phyloP scores from a whole-genome alignment of 2,113 vertebrate genomes.

The Solea senegalensis region DNA sequence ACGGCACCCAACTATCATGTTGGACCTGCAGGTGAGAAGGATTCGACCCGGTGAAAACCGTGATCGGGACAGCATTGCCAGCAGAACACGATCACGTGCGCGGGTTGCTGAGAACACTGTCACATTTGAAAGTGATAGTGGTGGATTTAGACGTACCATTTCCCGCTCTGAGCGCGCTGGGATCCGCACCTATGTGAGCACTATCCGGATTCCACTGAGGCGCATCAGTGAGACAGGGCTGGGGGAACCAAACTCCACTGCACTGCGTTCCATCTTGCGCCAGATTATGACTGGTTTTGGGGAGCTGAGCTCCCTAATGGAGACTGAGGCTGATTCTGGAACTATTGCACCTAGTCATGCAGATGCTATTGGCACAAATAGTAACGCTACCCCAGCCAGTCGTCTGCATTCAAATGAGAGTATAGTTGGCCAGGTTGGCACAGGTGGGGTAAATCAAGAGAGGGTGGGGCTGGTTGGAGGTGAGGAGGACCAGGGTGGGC shows the following conservation, averaged over 20 bases:
- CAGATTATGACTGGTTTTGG: constrained; percentile 96
- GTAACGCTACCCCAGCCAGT: constrained; percentile 40
- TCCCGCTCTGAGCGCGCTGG: constrained; percentile 90
- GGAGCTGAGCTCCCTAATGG: constrained; percentile 93
- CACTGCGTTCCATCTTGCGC: constrained; percentile 90
- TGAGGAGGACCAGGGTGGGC: constrained; percentile 70
- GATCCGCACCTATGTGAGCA: constrained; percentile 92
- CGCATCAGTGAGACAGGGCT: constrained; percentile 90
- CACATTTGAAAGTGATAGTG: constrained; percentile 91
- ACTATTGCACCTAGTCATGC: constrained; percentile 62
- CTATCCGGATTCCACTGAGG: constrained; percentile 90
- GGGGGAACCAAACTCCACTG: constrained; percentile 89
- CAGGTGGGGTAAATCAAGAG: constrained; percentile 50
- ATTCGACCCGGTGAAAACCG: constrained; percentile 91
- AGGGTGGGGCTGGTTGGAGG: constrained; percentile 53
- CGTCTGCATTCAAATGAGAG: constrained; percentile 60
- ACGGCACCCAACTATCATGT: constrained; percentile 90
- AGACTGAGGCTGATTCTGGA: constrained; percentile 89
- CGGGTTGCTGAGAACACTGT: constrained; percentile 89
- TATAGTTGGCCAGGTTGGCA: constrained; percentile 43
- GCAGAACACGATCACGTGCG: constrained; percentile 89
- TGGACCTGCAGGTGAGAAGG: constrained; percentile 93
- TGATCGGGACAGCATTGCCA: constrained; percentile 91
- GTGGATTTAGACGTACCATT: constrained; percentile 90
- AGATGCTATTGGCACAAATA: constrained; percentile 54